phyloP scores from a whole-genome alignment of 2,888 invertebrate genomes.

The Therioaphis trifolii region DNA sequence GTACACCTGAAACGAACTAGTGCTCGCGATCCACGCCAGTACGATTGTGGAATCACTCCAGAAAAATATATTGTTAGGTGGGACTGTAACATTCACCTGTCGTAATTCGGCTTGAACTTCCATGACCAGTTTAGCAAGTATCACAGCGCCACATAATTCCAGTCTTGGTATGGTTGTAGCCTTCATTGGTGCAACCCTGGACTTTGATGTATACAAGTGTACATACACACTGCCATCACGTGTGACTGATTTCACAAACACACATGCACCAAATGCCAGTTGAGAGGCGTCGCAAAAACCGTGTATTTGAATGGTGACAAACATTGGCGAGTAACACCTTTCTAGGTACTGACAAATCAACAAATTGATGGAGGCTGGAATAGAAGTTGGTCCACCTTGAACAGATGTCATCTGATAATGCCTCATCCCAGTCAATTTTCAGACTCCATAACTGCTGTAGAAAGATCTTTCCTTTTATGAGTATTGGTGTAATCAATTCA shows the following conservation, averaged over 20 bases:
- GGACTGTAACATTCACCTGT: not conserved
- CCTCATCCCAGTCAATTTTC: too few relatives aligned
- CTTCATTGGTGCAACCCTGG: slow-evolving; percentile 19
- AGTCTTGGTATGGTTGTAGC: slow-evolving; percentile 16
- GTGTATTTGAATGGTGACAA: too few relatives aligned
- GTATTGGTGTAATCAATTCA: too few relatives aligned
- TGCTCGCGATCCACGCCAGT: not conserved
- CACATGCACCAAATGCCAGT: slow-evolving; percentile 7
- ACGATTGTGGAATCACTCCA: slow-evolving; percentile 34
- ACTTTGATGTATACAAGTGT: not conserved
- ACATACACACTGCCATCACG: not conserved
- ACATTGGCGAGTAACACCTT: too few relatives aligned
- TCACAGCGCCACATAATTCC: not conserved
- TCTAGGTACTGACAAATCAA: too few relatives aligned
- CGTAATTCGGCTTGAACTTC: not conserved
- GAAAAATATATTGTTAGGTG: not conserved
- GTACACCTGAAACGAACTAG: not conserved
- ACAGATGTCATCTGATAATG: too few relatives aligned
- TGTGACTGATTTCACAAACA: not conserved
- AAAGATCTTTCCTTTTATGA: too few relatives aligned
- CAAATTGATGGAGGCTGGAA: too few relatives aligned
- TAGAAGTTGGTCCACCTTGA: too few relatives aligned
- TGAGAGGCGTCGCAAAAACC: slow-evolving; percentile 16
- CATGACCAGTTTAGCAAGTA: not conserved
- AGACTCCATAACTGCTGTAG: too few relatives aligned